phyloP scores from a whole-genome alignment of 64 coral and sea anemone genomes.

The Montipora foliosa region DNA sequence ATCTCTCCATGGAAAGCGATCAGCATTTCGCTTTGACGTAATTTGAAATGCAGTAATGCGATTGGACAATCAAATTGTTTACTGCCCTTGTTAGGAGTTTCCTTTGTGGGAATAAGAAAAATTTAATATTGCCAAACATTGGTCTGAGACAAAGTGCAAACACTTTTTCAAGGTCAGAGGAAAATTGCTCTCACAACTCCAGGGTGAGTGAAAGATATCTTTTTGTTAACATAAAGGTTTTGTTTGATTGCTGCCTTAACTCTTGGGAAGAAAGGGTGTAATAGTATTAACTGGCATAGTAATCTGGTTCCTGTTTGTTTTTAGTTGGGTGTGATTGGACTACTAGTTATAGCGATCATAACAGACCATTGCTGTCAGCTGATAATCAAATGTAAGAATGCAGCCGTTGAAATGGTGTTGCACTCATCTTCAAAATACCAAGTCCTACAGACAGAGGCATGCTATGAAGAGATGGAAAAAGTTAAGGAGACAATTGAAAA shows the following conservation, averaged over 20 bases:
- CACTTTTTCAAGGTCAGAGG: no score
- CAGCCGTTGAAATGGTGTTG: constrained; percentile 86
- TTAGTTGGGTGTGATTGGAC: constrained; percentile 83
- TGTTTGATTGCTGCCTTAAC: no score
- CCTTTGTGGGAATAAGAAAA: no score
- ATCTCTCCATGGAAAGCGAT: no score
- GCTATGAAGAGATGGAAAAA: constrained; percentile 77
- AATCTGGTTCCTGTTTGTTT: constrained; percentile 8
- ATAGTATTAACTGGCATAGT: neutral
- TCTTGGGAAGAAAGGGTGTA: neutral
- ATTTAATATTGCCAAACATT: no score
- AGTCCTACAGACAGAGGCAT: constrained; percentile 67
- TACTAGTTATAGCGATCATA: constrained; percentile 85
- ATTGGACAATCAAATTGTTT: no score
- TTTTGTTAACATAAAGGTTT: neutral
- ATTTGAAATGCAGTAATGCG: no score
- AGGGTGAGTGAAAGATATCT: neutral
- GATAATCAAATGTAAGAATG: constrained; percentile 97
- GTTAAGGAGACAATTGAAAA: constrained; percentile 80
- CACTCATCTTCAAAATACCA: constrained; percentile 79
- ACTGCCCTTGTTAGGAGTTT: no score
- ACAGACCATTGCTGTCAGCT: constrained; percentile 94
- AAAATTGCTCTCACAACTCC: no score
- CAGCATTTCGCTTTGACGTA: no score
- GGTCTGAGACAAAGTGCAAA: no score